Percentiles rank a stretch among this genome's conserved stretches.
These are phyloP conservation scores for Spilarctia lutea DNA, from an alignment of 2,888 invertebrate species.

Conservation along the genomic window DNA sequence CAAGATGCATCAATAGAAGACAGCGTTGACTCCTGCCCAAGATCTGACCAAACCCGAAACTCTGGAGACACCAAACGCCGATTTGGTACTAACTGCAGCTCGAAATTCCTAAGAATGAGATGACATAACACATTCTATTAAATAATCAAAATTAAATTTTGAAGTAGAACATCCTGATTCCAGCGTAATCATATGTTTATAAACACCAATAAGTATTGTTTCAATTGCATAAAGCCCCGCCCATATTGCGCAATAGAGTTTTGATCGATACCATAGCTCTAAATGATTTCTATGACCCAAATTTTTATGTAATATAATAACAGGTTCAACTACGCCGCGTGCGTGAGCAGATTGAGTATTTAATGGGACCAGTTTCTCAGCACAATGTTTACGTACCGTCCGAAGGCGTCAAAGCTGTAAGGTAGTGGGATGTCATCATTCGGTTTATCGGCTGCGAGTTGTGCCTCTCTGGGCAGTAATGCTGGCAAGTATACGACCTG, in stretches of 20 bases:
- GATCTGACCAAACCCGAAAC: constrained; percentile 87
- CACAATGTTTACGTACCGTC: constrained; percentile 63
- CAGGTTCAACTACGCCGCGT: constrained; percentile 9
- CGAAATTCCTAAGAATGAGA: constrained; percentile 81
- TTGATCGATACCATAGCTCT: constrained; percentile 17
- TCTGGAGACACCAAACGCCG: constrained; percentile 86
- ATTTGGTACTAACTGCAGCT: constrained; percentile 88
- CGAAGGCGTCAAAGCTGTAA: constrained; percentile 88
- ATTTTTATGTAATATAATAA: constrained; percentile 28
- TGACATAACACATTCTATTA: background rate
- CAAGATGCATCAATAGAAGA: constrained; percentile 82
- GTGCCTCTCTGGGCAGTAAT: constrained; percentile 78
- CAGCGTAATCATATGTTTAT: constrained; percentile 13
- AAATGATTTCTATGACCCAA: constrained; percentile 27
- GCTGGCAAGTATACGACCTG: constrained; percentile 88
- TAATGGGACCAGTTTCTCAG: constrained; percentile 3
- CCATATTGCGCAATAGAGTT: constrained; percentile 26
- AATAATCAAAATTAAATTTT: constrained; percentile 3
- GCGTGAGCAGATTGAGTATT: constrained; percentile 18
- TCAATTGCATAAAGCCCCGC: constrained; percentile 19
- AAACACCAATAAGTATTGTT: constrained; percentile 19
- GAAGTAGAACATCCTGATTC: constrained; percentile 26
- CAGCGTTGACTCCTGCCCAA: constrained; percentile 72
- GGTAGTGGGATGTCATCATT: constrained; percentile 78
- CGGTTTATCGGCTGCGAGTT: constrained; percentile 65